Evolutionary conservation across 2,888 invertebrate genomes (phyloP), one percentile per base, ranked within the genome.

Genomic region (Trissolcus brochymenae): DNA sequence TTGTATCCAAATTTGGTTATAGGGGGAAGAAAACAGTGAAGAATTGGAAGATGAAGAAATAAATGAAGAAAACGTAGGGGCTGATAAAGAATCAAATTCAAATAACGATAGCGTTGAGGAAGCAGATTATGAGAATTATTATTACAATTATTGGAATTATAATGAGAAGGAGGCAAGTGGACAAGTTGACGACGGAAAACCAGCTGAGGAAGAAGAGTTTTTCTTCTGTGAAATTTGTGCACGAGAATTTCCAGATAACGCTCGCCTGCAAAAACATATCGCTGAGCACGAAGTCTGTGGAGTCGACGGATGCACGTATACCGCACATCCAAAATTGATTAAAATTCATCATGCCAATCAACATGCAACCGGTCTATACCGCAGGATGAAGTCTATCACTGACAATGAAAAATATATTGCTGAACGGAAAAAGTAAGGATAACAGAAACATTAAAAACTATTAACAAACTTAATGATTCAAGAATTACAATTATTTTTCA

Each of bases 391-490:
- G 81, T 92, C 94, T 77, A 94, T 94, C 4, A 94, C 94, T 0
- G 96, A 96, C 87, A 96, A 96, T 80, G 94, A 93, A 40, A 95
- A 94, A 87, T 98, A 97, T 97, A 92, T 93, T 79, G 92, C 92
- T 60, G 96, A 97, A 83, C 91, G 98, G 57, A 94, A 93, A 87
- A 94, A 91, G 90, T 91, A 80, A 80, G 67, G 46, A 35, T 14
- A 43, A 64, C 16, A 16, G 43, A 50, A 9, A 51, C 1, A 46
- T 2, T 14, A 6, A 6, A 14, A 16, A 2, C 0, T 14, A 14
- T 1, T 11, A 46, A 11, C 16, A 46, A 46, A 46, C 2, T 43
- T 43, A 13, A 14, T 43, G 43, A 2, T 9, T 1, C 1, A 46
- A 46, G 1, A 16, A 14, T 46, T 46, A 11, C n/a, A 4, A 46